Conservation (phyloP, 2,888 invertebrate species). For the Gymnoscelis rufifasciata region DNA sequence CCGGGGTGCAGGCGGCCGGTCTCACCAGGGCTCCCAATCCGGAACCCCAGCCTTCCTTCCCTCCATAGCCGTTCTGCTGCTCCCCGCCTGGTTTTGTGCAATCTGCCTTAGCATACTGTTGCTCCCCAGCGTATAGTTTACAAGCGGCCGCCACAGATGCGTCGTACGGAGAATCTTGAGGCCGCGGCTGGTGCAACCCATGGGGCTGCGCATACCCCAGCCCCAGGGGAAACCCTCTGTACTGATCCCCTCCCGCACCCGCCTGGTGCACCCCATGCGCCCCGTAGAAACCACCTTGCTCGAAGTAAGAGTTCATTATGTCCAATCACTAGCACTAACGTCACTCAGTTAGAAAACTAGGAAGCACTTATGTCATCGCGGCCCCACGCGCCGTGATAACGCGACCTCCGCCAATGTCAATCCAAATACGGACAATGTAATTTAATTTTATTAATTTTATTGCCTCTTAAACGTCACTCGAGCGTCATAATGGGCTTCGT, state of each 20-base stretch:
- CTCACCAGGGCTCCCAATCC: conserved; percentile 85
- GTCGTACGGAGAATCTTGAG: conserved; percentile 95
- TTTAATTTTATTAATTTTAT: conserved; percentile 77
- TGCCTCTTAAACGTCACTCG: conserved; percentile 77
- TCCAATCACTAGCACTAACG: conserved; percentile 67
- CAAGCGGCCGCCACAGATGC: conserved; percentile 93
- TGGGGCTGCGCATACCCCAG: conserved; percentile 92
- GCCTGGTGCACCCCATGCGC: conserved; percentile 90
- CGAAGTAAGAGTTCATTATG: conserved; percentile 97
- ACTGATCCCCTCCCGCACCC: conserved; percentile 86
- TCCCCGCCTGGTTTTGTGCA: conserved; percentile 84
- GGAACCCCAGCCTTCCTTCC: conserved; percentile 85
- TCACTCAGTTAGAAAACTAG: conserved; percentile 59
- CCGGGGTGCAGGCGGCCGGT: conserved; percentile 94
- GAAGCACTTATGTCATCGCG: conserved; percentile 75
- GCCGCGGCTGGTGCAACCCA: conserved; percentile 86
- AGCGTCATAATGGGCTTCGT: conserved; percentile 76
- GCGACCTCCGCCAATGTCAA: conserved; percentile 74
- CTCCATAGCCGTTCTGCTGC: conserved; percentile 84
- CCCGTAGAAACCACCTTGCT: conserved; percentile 97
- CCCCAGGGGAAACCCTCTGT: conserved; percentile 92
- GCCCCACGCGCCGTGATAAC: conserved; percentile 70
- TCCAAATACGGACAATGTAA: conserved; percentile 64
- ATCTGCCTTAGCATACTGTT: conserved; percentile 85
- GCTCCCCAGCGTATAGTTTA: conserved; percentile 87